Evolutionary conservation across 2,797 vertebrate species (phyloP).

Genomic region (Protonibea diacanthus): DNA sequence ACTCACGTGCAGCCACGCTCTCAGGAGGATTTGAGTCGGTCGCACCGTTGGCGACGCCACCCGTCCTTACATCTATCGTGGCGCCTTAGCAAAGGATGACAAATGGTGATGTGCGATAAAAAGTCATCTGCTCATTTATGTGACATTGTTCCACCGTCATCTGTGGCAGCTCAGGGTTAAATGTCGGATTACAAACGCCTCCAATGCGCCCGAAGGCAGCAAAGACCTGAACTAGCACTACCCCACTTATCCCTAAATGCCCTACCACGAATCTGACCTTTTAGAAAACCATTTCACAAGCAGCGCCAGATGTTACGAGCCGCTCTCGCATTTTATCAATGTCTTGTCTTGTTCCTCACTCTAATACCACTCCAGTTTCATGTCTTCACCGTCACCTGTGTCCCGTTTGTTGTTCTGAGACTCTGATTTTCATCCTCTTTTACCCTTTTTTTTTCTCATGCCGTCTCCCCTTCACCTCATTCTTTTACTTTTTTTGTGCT

Average conservation of each 20-base stretch:
- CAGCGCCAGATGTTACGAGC: slow-evolving; percentile 43
- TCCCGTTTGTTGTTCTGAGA: slow-evolving; percentile 7
- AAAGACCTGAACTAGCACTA: slow-evolving; percentile 13
- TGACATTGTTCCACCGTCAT: slow-evolving; percentile 20
- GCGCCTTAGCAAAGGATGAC: slow-evolving; percentile 41
- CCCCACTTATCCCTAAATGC: slow-evolving; percentile 44
- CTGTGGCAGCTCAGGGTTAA: slow-evolving; percentile 38
- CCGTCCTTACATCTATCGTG: slow-evolving; percentile 22
- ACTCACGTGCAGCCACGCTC: not conserved
- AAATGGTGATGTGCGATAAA: slow-evolving; percentile 40
- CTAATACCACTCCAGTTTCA: slow-evolving; percentile 23
- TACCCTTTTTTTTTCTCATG: not conserved
- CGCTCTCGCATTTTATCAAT: slow-evolving; percentile 3
- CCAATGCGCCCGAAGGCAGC: slow-evolving; percentile 30
- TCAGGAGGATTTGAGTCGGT: slow-evolving; percentile 32
- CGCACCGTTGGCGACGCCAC: not conserved
- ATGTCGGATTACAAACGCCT: slow-evolving; percentile 43
- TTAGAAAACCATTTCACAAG: slow-evolving; percentile 50
- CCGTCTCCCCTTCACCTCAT: not conserved
- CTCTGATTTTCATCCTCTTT: not conserved
- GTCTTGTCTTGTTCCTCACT: slow-evolving; percentile 22
- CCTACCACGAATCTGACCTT: slow-evolving; percentile 58
- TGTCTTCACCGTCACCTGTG: not conserved
- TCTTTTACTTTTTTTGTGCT: not conserved
- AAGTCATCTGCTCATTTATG: slow-evolving; percentile 31